phyloP scores from a whole-genome alignment of 2,113 vertebrate species.

The Gyps fulvus region DNA sequence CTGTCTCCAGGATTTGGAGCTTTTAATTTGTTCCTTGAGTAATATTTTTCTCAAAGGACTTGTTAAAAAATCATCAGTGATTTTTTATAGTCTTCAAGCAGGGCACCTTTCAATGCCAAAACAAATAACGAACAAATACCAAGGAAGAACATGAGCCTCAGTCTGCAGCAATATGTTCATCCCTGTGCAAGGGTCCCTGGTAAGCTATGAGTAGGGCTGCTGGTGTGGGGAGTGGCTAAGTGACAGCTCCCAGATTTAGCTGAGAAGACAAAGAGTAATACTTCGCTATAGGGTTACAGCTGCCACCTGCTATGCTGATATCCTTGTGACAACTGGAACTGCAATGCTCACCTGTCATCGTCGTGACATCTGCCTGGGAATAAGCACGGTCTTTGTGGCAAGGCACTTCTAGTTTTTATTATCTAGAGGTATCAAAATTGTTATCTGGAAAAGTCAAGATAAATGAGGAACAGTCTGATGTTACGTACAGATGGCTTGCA shows the following conservation, averaged over 20 bases:
- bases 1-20: background rate
- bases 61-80: background rate
- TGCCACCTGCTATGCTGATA: background rate
- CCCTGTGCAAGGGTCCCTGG: background rate
- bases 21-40: background rate
- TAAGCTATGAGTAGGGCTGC: background rate
- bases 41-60: background rate
- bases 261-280: background rate
- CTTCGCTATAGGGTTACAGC: background rate
- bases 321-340: background rate
- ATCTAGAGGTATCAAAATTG: background rate
- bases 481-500: background rate
- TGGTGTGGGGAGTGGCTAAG: background rate
- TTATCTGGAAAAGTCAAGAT: background rate
- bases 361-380: background rate
- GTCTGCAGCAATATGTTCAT: background rate
- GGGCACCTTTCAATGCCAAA: background rate
- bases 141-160: background rate
- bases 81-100: background rate
- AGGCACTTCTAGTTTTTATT: background rate
- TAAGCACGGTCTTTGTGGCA: background rate
- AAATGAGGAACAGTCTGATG: background rate
- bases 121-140: background rate
- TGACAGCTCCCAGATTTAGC: slow-evolving; percentile 29
- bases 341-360: background rate